Percentiles rank a stretch among this genome's conserved stretches.
phyloP scores from a whole-genome alignment of 2,113 vertebrate species.

The Furnarius figulus region DNA sequence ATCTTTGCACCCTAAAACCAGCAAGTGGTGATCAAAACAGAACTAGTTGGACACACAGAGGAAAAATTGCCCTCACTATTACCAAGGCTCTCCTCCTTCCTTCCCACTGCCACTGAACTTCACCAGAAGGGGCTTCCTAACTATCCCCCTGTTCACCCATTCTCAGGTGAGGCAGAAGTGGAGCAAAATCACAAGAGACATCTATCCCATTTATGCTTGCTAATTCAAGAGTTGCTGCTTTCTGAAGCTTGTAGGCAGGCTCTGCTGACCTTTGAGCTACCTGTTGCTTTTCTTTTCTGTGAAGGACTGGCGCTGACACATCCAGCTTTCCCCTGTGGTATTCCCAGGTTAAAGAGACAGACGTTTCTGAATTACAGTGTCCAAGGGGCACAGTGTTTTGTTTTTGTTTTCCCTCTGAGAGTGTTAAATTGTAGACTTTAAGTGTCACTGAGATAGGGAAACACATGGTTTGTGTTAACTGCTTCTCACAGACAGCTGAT shows the following conservation, averaged over 20 bases:
- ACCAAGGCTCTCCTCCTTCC: not conserved
- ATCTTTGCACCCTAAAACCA: not conserved
- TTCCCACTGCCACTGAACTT: not conserved
- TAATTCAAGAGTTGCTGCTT: not conserved
- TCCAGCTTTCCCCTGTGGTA: not conserved
- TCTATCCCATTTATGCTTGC: not conserved
- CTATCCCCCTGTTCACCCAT: not conserved
- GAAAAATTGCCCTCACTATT: not conserved
- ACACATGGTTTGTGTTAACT: constrained; percentile 42
- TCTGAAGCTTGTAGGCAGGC: not conserved
- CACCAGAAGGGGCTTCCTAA: accelerated
- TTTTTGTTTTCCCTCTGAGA: constrained; percentile 42
- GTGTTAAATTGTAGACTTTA: constrained; percentile 28
- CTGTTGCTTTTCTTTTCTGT: not conserved
- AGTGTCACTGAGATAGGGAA: not conserved
- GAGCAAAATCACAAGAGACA: not conserved
- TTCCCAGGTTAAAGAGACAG: constrained; percentile 24
- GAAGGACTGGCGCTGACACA: not conserved
- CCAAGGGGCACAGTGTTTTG: not conserved
- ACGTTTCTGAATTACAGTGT: constrained; percentile 38
- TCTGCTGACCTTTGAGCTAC: not conserved
- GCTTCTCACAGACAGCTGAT: not conserved
- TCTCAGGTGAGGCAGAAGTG: not conserved
- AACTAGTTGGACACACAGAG: not conserved
- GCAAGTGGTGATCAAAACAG: not conserved